Evolutionary conservation across 2,113 vertebrate species (phyloP).

Genomic region (Pedionomus torquatus): DNA sequence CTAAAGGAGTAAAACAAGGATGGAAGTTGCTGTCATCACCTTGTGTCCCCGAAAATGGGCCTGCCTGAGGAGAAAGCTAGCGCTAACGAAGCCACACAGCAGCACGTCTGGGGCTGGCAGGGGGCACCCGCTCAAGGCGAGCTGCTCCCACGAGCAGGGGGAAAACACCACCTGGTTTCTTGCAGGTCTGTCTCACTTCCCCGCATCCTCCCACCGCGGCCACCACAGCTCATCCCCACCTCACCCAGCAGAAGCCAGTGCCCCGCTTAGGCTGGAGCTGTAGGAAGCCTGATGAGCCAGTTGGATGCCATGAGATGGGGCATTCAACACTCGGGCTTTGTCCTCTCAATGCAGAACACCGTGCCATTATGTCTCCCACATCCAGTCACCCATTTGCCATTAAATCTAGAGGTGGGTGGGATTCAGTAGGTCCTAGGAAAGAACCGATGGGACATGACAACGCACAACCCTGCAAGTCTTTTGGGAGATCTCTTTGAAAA

Average conservation of each 20-base stretch:
- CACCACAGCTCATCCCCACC: rapidly evolving
- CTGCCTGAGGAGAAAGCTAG: neutral
- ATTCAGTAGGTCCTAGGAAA: too few relatives aligned
- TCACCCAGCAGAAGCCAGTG: rapidly evolving
- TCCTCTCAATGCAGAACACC: neutral
- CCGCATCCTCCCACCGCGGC: neutral
- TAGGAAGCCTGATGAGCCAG: neutral
- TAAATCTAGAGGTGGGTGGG: neutral
- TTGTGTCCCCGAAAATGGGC: neutral
- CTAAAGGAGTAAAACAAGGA: neutral
- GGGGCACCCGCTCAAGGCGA: neutral
- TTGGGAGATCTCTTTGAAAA: neutral
- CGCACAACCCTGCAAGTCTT: neutral
- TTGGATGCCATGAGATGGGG: neutral
- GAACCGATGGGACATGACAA: too few relatives aligned
- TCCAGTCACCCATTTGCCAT: neutral
- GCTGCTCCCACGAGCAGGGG: neutral
- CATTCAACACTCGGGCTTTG: neutral
- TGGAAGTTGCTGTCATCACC: neutral
- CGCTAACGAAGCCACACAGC: neutral
- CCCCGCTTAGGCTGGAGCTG: neutral
- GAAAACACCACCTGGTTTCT: neutral
- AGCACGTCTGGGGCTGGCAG: neutral
- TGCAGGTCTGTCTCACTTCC: neutral
- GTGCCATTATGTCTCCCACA: neutral